Conservation (phyloP, 2,797 vertebrate species). For the Mallotus villosus region DNA sequence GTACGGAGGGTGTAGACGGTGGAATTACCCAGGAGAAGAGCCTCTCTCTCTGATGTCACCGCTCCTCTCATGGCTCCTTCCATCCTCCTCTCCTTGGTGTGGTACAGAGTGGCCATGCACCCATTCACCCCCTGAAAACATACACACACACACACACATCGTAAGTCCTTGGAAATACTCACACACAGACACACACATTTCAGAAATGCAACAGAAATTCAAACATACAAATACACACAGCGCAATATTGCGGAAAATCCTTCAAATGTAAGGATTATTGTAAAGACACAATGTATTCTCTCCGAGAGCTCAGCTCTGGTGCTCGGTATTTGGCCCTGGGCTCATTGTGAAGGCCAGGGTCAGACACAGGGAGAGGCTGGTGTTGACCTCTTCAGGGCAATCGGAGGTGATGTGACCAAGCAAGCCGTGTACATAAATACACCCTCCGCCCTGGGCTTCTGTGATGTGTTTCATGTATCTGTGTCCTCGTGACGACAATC, state of each 20-base stretch:
- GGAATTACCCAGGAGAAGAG: constrained; percentile 88
- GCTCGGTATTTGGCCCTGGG: background rate
- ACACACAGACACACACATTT: background rate
- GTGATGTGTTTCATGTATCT: constrained; percentile 5
- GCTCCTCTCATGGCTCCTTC: constrained; percentile 76
- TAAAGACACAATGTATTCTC: no score
- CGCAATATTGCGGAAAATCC: no score
- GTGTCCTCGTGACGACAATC: background rate
- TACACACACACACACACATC: constrained; percentile 22
- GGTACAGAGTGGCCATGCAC: constrained; percentile 77
- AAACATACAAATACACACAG: background rate
- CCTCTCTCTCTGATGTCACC: constrained; percentile 91
- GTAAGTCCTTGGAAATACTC: background rate
- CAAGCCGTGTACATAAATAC: background rate
- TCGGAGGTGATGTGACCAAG: background rate
- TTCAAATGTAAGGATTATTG: no score
- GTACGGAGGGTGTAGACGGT: constrained; percentile 1
- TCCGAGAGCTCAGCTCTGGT: background rate
- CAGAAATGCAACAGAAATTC: no score
- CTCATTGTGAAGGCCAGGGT: background rate
- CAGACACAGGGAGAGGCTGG: no score
- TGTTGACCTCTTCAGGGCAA: background rate
- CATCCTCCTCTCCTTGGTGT: constrained; percentile 80
- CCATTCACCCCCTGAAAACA: constrained; percentile 82
- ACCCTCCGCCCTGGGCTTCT: no score